Evolutionary conservation across 37 sponge, comb jelly and placozoan genomes (phyloP).

Genomic region (Eunapius fragilis): DNA sequence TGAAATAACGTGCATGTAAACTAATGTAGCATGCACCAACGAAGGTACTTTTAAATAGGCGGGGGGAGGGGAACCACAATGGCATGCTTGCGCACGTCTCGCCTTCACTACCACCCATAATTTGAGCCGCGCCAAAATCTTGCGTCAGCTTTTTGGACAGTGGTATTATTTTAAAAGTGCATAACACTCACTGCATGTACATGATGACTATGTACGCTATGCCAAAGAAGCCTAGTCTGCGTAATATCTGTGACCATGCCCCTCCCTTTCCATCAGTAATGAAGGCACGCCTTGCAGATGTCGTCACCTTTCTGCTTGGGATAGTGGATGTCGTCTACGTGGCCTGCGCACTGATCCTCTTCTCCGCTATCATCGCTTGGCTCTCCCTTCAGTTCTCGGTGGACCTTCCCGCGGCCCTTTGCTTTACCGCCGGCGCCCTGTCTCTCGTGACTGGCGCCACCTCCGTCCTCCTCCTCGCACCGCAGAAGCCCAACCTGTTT

Average conservation of each 20-base stretch:
- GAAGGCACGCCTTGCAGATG: not conserved
- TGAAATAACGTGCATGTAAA: not conserved
- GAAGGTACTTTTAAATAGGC: too few species aligned
- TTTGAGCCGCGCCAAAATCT: too few species aligned
- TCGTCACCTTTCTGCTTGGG: not conserved
- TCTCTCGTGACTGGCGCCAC: constrained; percentile 1
- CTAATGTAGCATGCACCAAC: too few species aligned
- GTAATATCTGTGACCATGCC: too few species aligned
- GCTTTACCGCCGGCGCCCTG: constrained; percentile 20
- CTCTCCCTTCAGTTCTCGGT: constrained; percentile 29
- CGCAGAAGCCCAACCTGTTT: not conserved
- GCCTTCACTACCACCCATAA: too few species aligned
- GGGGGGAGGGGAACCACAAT: too few species aligned
- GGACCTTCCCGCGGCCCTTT: constrained; percentile 10
- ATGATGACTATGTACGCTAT: too few species aligned
- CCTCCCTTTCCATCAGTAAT: not conserved
- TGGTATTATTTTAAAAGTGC: too few species aligned
- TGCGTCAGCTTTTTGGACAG: too few species aligned
- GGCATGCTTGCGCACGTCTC: too few species aligned
- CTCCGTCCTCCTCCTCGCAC: constrained; percentile 1
- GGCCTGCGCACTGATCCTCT: constrained; percentile 16
- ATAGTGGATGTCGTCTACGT: constrained; percentile 9
- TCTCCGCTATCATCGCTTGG: constrained; percentile 39
- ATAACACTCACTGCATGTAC: too few species aligned
- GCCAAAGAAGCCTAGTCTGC: too few species aligned